Percentiles rank a stretch among this genome's conserved stretches.
phyloP scores from a whole-genome alignment of 2,888 invertebrate species.

The Lepidocyrtoides sp. region DNA sequence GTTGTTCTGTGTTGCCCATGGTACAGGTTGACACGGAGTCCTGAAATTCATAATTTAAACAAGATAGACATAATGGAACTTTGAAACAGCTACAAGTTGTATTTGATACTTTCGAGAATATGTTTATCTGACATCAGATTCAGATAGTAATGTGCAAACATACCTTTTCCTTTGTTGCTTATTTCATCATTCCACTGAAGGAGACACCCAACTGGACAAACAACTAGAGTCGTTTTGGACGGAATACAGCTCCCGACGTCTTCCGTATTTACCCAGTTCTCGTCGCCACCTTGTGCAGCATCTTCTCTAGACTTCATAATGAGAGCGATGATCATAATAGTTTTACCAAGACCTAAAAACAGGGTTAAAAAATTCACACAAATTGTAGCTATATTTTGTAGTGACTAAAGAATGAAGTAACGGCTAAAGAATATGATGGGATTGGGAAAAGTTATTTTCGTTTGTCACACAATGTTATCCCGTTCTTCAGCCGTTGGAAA shows the following conservation, averaged over 20 bases:
- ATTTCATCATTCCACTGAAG: conserved; percentile 97
- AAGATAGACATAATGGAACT: too few species aligned
- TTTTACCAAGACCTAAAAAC: conserved; percentile 94
- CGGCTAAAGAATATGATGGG: too few species aligned
- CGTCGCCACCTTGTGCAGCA: neutral
- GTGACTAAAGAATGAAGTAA: too few species aligned
- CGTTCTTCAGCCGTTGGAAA: too few species aligned
- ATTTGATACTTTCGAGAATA: too few species aligned
- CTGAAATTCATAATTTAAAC: too few species aligned
- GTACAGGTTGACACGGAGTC: conserved; percentile 91
- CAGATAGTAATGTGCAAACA: too few species aligned
- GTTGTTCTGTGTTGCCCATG: conserved; percentile 93
- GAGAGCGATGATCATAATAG: conserved; percentile 93
- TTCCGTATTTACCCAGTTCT: conserved; percentile 66
- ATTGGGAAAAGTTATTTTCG: too few species aligned
- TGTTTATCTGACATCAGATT: too few species aligned
- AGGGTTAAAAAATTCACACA: conserved; percentile 6
- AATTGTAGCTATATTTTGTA: neutral
- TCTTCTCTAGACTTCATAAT: conserved; percentile 87
- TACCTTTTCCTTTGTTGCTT: conserved; percentile 88
- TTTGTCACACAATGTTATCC: too few species aligned
- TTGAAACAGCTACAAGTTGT: too few species aligned
- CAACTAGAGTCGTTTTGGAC: conserved; percentile 92
- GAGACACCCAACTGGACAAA: conserved; percentile 96
- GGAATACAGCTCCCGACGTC: conserved; percentile 78